phyloP scores from a whole-genome alignment of 1,140 invertebrate species.

The Temnothorax nylanderi region DNA sequence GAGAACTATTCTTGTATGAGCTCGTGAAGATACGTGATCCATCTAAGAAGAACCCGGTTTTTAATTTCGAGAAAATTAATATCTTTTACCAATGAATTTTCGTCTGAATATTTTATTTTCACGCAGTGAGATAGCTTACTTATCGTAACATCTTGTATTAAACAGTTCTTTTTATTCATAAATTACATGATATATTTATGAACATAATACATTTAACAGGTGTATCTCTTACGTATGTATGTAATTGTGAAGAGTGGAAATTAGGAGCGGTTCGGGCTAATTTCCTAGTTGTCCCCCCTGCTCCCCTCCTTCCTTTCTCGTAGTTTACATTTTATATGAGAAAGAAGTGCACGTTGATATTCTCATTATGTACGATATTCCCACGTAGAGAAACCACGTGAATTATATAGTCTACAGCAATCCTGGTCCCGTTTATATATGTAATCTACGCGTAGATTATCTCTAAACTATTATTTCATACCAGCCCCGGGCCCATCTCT shows the following conservation, averaged over 20 bases:
- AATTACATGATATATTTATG: neutral
- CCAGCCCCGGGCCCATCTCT: neutral
- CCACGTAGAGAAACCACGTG: constrained; percentile 23
- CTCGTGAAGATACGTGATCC: neutral
- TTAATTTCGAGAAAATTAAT: neutral
- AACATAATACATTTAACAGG: neutral
- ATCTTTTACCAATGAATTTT: neutral
- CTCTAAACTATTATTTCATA: constrained; percentile 46
- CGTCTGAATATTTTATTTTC: neutral
- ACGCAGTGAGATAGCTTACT: neutral
- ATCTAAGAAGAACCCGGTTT: neutral
- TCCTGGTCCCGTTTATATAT: constrained; percentile 6
- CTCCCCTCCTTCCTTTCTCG: neutral
- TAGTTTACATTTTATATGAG: constrained; percentile 20
- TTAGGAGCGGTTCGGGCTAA: neutral
- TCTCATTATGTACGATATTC: constrained; percentile 36
- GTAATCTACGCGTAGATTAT: constrained; percentile 47
- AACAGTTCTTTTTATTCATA: neutral
- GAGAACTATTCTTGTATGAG: neutral
- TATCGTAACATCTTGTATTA: neutral
- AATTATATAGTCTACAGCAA: constrained; percentile 19
- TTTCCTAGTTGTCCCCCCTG: neutral
- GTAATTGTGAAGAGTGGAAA: neutral
- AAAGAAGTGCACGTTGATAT: constrained; percentile 1
- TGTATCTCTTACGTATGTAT: neutral